Base-by-base conservation (phyloP, 2,888 invertebrate species). In the Drosophila pseudotakahashii region DNA sequence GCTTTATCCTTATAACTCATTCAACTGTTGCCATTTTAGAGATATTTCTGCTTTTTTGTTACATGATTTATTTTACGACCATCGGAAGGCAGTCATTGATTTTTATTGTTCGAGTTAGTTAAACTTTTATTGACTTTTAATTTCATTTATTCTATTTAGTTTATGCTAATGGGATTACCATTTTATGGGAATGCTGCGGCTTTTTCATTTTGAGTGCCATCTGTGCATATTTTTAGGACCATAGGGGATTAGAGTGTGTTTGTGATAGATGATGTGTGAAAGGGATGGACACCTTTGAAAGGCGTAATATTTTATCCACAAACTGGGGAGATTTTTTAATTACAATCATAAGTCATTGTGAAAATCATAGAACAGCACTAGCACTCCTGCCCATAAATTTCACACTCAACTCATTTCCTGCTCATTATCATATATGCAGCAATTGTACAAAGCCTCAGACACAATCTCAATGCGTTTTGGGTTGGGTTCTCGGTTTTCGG, bases 341-440 rank as follows among this genome's bases (percentile, higher is more conserved):
- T 88, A 75, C 69, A 55, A 44, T 64, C 81, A 82, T 82, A 86
- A 82, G 51, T 82, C 87, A 82, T 73, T 62, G 80, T 58, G 71
- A 71, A 67, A 68, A 76, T 50, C 52, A 42, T 47, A 48, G 62
- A 50, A 60, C 52, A 63, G 48, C 82, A 86, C 82, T 82, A 63
- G 48, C 82, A 86, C 82, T 82, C 82, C 82, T 86, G 88, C 63
- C 69, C 83, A 82, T 82, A 88, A 82, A 82, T 82, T 88, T 88
- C 83, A 86, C 88, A 86, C 82, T 83, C 83, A 76, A 86, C 88
- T 88, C 82, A 88, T 88, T 82, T 82, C 82, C 82, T 88, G 82
- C 82, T 82, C 88, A 82, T 82, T 82, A 82, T 82, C 82, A 82
- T 81, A 81, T 72, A 58, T 75, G 39, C 55, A 58, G 70, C 55